Conservation (phyloP, 2,113 vertebrate species). For the Bubo bubo region DNA sequence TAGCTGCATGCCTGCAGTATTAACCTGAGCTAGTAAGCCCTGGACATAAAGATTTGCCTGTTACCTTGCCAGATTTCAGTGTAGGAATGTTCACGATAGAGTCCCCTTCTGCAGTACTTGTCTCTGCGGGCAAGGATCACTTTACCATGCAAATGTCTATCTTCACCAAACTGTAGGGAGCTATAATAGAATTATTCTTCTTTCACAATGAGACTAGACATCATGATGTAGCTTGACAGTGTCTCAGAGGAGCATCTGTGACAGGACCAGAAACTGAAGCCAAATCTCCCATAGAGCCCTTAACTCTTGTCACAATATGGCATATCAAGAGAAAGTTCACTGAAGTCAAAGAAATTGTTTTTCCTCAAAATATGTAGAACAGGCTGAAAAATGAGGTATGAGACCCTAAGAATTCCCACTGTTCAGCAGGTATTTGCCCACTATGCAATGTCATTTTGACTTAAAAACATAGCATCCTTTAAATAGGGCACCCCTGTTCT, state of each 20-base stretch:
- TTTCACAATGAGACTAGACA: neutral
- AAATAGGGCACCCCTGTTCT: neutral
- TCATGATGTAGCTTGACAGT: neutral
- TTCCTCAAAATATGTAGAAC: neutral
- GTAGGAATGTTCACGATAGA: fast-evolving
- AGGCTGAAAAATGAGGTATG: neutral
- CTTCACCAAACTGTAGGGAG: neutral
- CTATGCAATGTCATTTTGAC: neutral
- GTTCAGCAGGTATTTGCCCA: neutral
- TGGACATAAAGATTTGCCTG: neutral
- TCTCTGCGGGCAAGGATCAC: neutral
- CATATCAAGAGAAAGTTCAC: neutral
- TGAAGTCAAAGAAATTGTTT: neutral
- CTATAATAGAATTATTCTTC: neutral
- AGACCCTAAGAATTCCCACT: neutral
- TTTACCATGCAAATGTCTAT: neutral
- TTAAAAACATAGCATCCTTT: neutral
- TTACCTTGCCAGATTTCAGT: neutral
- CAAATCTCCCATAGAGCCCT: neutral
- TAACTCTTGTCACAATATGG: neutral
- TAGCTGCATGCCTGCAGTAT: neutral
- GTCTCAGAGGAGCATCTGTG: neutral
- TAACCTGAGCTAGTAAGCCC: neutral
- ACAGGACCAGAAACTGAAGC: neutral
- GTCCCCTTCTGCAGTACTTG: neutral